These are phyloP conservation scores for Gadopsis bispinosus DNA, from an alignment of 2,797 vertebrate species.

Conservation along the genomic window DNA sequence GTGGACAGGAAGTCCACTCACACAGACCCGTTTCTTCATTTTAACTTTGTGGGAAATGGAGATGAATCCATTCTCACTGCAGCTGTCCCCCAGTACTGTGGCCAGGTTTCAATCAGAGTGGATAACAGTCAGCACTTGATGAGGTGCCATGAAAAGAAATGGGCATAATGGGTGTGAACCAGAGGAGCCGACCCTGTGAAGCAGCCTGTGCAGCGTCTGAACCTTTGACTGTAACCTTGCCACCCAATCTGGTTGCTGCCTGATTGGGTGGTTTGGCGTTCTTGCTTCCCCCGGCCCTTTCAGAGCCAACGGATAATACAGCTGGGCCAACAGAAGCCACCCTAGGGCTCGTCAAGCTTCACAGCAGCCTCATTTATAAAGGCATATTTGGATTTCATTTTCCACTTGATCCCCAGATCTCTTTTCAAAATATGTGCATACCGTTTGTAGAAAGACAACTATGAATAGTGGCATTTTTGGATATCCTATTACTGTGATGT, in stretches of 20 bases:
- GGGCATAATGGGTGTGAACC: not conserved
- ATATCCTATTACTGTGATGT: not conserved
- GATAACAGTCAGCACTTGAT: not conserved
- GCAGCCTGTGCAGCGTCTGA: not conserved
- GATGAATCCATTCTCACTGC: not conserved
- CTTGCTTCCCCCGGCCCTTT: not conserved
- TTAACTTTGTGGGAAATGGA: not conserved
- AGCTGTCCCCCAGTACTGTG: not conserved
- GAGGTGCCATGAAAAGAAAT: not conserved
- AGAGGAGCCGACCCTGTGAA: too few species aligned
- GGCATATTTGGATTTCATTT: slow-evolving; percentile 28
- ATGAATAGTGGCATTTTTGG: not conserved
- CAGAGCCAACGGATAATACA: slow-evolving; percentile 3
- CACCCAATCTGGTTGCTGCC: not conserved
- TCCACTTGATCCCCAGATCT: slow-evolving; percentile 17
- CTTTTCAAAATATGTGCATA: slow-evolving; percentile 17
- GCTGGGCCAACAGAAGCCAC: not conserved
- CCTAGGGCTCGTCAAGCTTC: not conserved
- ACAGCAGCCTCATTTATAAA: not conserved
- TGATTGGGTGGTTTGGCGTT: slow-evolving; percentile 3
- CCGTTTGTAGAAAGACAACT: slow-evolving; percentile 1
- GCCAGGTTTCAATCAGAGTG: not conserved
- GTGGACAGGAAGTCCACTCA: not conserved
- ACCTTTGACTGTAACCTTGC: not conserved
- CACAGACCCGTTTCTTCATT: not conserved